These are phyloP conservation scores for Sarcophaga subvicina DNA, from an alignment of 2,888 invertebrate genomes.

Conservation along the genomic window DNA sequence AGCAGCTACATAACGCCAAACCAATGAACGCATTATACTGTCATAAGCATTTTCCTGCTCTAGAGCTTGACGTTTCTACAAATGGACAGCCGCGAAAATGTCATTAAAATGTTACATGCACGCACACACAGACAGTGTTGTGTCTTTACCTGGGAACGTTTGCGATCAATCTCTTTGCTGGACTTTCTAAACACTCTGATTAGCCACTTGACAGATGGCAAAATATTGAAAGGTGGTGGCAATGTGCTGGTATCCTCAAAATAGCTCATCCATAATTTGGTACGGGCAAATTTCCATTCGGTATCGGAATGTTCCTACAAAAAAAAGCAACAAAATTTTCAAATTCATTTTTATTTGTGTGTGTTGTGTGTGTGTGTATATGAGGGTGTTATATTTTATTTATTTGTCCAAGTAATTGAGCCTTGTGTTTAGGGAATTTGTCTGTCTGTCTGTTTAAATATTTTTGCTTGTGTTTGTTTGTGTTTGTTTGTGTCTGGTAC, in stretches of 20 bases:
- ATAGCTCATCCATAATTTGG: slow-evolving; percentile 97
- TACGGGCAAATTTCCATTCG: slow-evolving; percentile 98
- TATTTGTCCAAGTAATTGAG: neutral
- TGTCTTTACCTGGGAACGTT: slow-evolving; percentile 77
- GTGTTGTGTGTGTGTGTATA: neutral
- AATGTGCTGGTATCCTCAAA: slow-evolving; percentile 95
- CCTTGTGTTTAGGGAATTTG: slow-evolving; percentile 34
- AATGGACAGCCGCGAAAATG: neutral
- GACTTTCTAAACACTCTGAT: slow-evolving; percentile 86
- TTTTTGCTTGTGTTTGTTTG: too few species aligned
- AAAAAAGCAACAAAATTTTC: slow-evolving; percentile 8
- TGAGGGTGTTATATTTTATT: neutral
- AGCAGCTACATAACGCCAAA: slow-evolving; percentile 95
- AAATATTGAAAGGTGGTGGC: slow-evolving; percentile 96
- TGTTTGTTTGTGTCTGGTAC: neutral
- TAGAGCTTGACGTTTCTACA: slow-evolving; percentile 83
- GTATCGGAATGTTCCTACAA: slow-evolving; percentile 94
- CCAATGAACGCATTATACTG: slow-evolving; percentile 93
- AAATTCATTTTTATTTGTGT: neutral
- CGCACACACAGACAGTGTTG: slow-evolving; percentile 11
- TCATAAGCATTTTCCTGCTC: slow-evolving; percentile 88
- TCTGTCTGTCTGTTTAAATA: neutral
- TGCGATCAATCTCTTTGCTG: slow-evolving; percentile 81
- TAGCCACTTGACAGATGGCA: slow-evolving; percentile 93
- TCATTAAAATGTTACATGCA: neutral